Evolutionary conservation across 2,113 vertebrate species (phyloP), one percentile per base, ranked within the genome.

Genomic region (Sapajus apella): DNA sequence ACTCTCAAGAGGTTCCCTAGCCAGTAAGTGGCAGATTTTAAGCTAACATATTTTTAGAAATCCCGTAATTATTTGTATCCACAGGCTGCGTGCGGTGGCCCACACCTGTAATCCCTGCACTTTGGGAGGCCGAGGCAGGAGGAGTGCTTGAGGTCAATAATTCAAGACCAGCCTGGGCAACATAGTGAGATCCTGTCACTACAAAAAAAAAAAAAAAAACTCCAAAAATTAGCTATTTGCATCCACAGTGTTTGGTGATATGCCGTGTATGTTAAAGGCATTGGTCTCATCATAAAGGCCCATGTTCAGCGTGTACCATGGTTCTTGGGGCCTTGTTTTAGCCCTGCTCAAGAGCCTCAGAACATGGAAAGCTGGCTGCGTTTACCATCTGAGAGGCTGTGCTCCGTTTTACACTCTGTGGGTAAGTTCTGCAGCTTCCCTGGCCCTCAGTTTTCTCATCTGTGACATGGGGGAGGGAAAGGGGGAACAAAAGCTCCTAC

Each of bases 221-320:
- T 52, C 52, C 16, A 52, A 17, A 64, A 30, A 13, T 30, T 6
- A 14, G 61, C 30, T 3, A 2, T 68, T 73, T 66, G 52, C 20
- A 14, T 6, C 77, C 40, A 30, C 23, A 30, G 0, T 32, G 52
- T 55, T 68, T 3, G 56, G 35, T 32, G 12, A 4, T 12, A 0
- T 23, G 30, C 66, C 17, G 1, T 5, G 12, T 9, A 12, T 40
- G 14, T 32, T 37, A 35, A 61, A 66, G 47, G 58, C 17, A 1
- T 2, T 2, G 8, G 4, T n/a, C n/a, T 61, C 56, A 4, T 61
- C 50, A 6, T 13, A 0, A 5, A 66, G 81, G 64, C 11, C 32
- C 23, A 6, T 6, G 20, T 86, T 58, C 4, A 4, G 16, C 5
- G 6, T 2, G 4, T n/a, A 1, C 16, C 0, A 0, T 47, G 87